phyloP scores from a whole-genome alignment of 2,888 invertebrate genomes.

The Tribolium freemani region DNA sequence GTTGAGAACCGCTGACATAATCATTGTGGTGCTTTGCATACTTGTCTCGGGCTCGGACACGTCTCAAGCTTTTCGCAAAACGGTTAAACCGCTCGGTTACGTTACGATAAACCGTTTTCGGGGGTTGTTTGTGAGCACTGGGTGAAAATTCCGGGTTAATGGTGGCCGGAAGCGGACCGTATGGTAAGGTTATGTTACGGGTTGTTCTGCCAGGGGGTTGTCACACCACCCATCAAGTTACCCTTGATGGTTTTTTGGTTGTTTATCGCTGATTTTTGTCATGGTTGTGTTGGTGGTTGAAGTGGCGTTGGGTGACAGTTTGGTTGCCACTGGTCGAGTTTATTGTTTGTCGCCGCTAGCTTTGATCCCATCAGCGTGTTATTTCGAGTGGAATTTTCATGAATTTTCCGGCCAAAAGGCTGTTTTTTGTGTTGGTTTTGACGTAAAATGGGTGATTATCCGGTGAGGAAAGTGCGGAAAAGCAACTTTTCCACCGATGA shows the following conservation, averaged over 20 bases:
- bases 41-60: slow-evolving; percentile 10
- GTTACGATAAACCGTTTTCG: not conserved
- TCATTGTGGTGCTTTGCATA: not conserved
- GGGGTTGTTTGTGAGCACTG: not conserved
- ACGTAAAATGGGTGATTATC: slow-evolving; percentile 44
- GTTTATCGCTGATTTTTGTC: no score
- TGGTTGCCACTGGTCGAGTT: slow-evolving; percentile 27
- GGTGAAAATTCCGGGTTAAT: not conserved
- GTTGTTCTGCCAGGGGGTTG: slow-evolving; percentile 17
- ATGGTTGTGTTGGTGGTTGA: not conserved
- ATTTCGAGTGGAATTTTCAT: slow-evolving; percentile 6
- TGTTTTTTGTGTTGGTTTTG: slow-evolving; percentile 33
- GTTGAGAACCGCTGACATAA: slow-evolving; percentile 22
- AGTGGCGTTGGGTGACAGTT: slow-evolving; percentile 16
- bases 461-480: slow-evolving; percentile 54
- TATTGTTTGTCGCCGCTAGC: slow-evolving; percentile 32
- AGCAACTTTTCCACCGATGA: slow-evolving; percentile 60
- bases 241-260: not conserved
- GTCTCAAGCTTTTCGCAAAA: not conserved
- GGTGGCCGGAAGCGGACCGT: not conserved
- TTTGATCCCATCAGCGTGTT: slow-evolving; percentile 12
- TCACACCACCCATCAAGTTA: not conserved
- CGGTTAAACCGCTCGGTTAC: slow-evolving; percentile 10
- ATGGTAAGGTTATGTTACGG: slow-evolving; percentile 39
- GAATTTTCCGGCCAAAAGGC: not conserved